A percentile compares a stretch with the other conserved stretches of the same genome.
These are phyloP conservation scores for Pandion haliaetus DNA, from an alignment of 2,113 vertebrate species.

Conservation along the genomic window DNA sequence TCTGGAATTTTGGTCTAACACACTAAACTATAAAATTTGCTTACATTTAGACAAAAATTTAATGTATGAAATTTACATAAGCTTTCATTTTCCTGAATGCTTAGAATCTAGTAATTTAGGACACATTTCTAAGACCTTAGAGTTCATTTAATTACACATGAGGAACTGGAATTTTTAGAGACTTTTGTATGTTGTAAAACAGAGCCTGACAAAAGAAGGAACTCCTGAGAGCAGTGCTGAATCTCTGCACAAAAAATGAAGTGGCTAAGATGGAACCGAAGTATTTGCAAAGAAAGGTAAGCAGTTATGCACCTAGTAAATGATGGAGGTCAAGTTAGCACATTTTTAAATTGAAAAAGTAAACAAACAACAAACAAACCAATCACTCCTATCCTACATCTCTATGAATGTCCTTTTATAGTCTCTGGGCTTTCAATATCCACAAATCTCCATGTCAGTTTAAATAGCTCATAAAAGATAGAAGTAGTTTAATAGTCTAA, in stretches of 20 bases:
- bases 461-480: not conserved
- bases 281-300: not conserved
- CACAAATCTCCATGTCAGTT: not conserved
- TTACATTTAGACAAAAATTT: not conserved
- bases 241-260: not conserved
- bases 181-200: not conserved
- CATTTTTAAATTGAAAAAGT: not conserved
- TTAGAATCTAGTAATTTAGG: not conserved
- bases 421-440: not conserved
- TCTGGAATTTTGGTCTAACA: not conserved
- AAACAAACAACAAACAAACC: not conserved
- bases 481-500: not conserved
- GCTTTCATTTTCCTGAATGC: not conserved
- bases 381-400: not conserved
- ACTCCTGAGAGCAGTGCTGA: not conserved
- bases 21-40: not conserved
- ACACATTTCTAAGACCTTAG: not conserved
- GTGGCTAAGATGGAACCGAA: not conserved
- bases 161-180: not conserved
- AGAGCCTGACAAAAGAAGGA: not conserved
- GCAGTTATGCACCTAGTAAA: not conserved
- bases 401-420: not conserved
- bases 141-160: not conserved
- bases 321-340: not conserved
- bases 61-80: not conserved